Evolutionary conservation across 1,140 invertebrate genomes (phyloP).

Genomic region (Caenorhabditis tropicalis): DNA sequence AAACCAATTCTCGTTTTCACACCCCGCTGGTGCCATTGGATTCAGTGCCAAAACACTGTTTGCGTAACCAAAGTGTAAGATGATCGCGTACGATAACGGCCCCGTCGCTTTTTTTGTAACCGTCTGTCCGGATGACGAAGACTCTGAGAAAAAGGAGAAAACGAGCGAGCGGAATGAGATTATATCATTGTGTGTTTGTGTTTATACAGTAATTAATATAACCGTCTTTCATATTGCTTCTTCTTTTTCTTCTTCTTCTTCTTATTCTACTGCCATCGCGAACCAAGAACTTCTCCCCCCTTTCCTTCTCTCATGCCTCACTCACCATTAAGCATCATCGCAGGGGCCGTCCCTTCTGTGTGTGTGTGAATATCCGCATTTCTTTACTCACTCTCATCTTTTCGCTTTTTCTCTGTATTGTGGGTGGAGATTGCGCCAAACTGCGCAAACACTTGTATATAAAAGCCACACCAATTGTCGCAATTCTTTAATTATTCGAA

Average conservation of each 20-base stretch:
- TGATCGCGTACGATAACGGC: constrained; percentile 12
- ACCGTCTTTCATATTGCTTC: not conserved
- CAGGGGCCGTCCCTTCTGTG: constrained; percentile 27
- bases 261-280: not conserved
- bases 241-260: not conserved
- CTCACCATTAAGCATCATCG: constrained; percentile 18
- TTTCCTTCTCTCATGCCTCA: not conserved
- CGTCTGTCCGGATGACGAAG: not conserved
- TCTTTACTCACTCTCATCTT: constrained; percentile 37
- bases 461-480: constrained; percentile 41
- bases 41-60: constrained; percentile 24
- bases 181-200: constrained; percentile 20
- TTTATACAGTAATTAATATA: constrained; percentile 34
- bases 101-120: not conserved
- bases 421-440: constrained; percentile 41
- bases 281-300: not conserved
- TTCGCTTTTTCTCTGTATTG: constrained; percentile 22
- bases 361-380: constrained; percentile 37
- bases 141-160: not conserved
- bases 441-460: constrained; percentile 42
- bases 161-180: constrained; percentile 2
- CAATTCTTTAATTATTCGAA: constrained; percentile 41
- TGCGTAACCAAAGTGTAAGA: constrained; percentile 34
- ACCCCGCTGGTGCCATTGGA: constrained; percentile 12
- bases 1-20: not conserved